Evolutionary conservation across 30 jellyfish, hydroid and myxozoan genomes (phyloP).

Genomic region (Nemopilema nomurai): DNA sequence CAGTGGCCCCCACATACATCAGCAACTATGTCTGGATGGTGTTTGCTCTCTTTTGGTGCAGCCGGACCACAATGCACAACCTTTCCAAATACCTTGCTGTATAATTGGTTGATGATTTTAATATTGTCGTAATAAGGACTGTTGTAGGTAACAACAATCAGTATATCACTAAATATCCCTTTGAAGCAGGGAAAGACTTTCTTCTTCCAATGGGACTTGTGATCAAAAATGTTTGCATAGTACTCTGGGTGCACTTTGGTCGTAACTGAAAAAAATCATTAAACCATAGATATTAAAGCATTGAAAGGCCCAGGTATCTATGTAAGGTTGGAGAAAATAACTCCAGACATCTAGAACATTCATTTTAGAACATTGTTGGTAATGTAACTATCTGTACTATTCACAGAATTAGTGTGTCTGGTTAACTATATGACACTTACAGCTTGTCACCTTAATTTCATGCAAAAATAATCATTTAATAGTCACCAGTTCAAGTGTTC

Average conservation of each 20-base stretch:
- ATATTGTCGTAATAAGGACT: conserved; percentile 83
- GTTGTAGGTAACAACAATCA: conserved; percentile 81
- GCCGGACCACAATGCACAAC: conserved; percentile 80
- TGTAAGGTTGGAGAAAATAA: too few relatives aligned
- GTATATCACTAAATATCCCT: conserved; percentile 50
- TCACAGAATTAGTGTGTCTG: too few relatives aligned
- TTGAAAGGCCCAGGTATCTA: too few relatives aligned
- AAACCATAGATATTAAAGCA: not conserved
- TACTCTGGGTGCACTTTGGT: conserved; percentile 6
- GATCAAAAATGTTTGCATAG: not conserved
- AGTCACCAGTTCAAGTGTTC: too few relatives aligned
- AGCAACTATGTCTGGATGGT: conserved; percentile 66
- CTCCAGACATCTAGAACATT: too few relatives aligned
- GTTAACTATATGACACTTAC: too few relatives aligned
- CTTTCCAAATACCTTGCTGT: conserved; percentile 76
- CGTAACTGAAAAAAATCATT: not conserved
- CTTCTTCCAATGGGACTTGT: conserved; percentile 14
- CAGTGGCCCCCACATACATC: conserved; percentile 67
- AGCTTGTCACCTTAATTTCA: too few relatives aligned
- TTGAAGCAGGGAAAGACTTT: conserved; percentile 47
- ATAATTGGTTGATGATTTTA: conserved; percentile 53
- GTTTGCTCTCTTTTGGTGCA: conserved; percentile 23
- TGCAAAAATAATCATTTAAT: too few relatives aligned
- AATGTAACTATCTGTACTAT: too few relatives aligned
- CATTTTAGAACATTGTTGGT: too few relatives aligned